A percentile compares a stretch with the other conserved stretches of the same genome.
These are phyloP conservation scores for Andricus grossulariae DNA, from an alignment of 1,140 invertebrate genomes.

Conservation along the genomic window DNA sequence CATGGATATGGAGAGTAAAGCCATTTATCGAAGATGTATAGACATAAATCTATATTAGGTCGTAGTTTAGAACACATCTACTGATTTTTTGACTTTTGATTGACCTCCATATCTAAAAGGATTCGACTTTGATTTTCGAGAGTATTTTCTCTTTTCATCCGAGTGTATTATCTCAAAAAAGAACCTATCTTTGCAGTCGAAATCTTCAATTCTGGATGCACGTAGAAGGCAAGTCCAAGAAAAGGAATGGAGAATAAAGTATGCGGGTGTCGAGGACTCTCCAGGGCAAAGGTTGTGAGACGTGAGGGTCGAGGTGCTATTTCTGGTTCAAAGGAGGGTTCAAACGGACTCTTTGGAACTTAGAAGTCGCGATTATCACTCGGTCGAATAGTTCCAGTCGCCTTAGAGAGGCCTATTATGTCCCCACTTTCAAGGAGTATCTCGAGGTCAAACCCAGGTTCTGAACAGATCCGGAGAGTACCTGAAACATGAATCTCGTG, in stretches of 20 bases:
- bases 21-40: no score
- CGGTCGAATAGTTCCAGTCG: neutral
- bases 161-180: no score
- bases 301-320: neutral
- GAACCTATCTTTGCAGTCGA: no score
- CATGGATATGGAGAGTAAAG: no score
- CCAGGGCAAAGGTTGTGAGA: no score
- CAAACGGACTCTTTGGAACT: neutral
- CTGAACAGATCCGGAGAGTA: neutral
- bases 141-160: no score
- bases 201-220: no score
- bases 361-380: slow-evolving; percentile 10
- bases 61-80: no score
- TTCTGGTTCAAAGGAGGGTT: neutral
- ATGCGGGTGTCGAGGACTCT: neutral
- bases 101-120: no score
- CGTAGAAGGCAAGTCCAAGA: neutral
- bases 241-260: neutral
- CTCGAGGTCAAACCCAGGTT: slow-evolving; percentile 2
- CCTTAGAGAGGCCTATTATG: neutral
- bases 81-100: no score
- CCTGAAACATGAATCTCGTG: slow-evolving; percentile 4
- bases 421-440: neutral
- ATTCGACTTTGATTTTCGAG: no score
- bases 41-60: no score